These are phyloP conservation scores for Meloe dianella DNA, from an alignment of 2,888 invertebrate genomes.

Conservation along the genomic window DNA sequence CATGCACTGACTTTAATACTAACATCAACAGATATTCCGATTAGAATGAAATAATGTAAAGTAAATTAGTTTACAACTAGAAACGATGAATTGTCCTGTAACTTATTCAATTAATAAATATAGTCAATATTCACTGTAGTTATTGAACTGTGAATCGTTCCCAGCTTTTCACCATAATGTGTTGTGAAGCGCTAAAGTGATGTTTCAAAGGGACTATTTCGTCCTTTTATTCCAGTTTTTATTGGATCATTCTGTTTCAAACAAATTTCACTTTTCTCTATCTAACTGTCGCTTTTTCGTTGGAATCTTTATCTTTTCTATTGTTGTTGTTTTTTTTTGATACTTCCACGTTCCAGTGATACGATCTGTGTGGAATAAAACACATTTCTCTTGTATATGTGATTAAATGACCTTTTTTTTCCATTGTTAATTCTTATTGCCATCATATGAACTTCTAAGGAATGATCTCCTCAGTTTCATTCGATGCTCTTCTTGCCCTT, in stretches of 20 bases:
- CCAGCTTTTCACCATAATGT: not conserved
- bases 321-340: not conserved
- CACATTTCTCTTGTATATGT: not conserved
- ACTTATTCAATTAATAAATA: no score
- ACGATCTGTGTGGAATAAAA: not conserved
- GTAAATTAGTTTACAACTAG: no score
- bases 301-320: not conserved
- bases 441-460: not conserved
- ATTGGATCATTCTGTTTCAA: not conserved
- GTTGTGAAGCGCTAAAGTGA: not conserved
- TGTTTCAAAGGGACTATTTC: not conserved
- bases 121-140: no score
- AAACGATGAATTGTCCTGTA: no score
- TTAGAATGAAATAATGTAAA: no score
- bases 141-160: not conserved
- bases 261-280: conserved; percentile 1
- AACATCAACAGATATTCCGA: not conserved
- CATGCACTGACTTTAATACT: not conserved
- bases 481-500: not conserved
- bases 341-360: not conserved
- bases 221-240: not conserved
- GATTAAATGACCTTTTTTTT: not conserved
- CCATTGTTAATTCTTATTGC: not conserved
- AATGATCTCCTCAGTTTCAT: not conserved
- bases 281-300: not conserved